These are phyloP conservation scores for Lanius ludovicianus DNA, from an alignment of 2,113 vertebrate genomes.

Conservation along the genomic window DNA sequence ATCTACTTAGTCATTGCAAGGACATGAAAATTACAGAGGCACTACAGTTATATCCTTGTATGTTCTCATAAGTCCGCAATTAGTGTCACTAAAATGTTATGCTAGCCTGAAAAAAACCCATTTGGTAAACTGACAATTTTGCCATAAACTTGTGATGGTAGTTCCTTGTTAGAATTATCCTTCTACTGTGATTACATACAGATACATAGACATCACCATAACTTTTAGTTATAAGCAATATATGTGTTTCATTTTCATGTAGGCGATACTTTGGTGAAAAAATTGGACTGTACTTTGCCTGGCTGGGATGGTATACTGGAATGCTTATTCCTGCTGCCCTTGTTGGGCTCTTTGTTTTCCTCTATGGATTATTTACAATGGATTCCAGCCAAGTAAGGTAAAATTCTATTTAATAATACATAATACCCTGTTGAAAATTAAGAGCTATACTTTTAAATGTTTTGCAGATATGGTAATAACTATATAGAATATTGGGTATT, in stretches of 20 bases:
- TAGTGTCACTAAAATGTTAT: neutral
- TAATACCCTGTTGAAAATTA: neutral
- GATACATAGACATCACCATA: neutral
- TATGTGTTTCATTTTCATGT: conserved; percentile 14
- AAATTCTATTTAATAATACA: neutral
- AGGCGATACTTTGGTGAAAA: conserved; percentile 99
- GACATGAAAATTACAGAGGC: neutral
- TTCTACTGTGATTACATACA: neutral
- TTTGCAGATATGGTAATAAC: neutral
- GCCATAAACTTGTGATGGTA: neutral
- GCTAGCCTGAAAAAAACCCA: neutral
- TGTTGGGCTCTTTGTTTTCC: conserved; percentile 96
- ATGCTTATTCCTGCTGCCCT: conserved; percentile 97
- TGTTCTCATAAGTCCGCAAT: neutral
- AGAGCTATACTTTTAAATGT: neutral
- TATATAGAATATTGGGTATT: neutral
- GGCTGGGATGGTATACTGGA: conserved; percentile 98
- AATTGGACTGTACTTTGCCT: conserved; percentile 97
- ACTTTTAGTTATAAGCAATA: neutral
- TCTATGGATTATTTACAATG: conserved; percentile 97
- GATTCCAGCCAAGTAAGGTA: conserved; percentile 99
- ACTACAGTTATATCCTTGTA: neutral
- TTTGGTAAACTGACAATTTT: neutral
- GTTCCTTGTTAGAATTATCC: neutral
- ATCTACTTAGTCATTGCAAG: neutral